A percentile compares a stretch with the other conserved stretches of the same genome.
phyloP scores from a whole-genome alignment of 1,140 invertebrate genomes.

The Rhynchophorus ferrugineus region DNA sequence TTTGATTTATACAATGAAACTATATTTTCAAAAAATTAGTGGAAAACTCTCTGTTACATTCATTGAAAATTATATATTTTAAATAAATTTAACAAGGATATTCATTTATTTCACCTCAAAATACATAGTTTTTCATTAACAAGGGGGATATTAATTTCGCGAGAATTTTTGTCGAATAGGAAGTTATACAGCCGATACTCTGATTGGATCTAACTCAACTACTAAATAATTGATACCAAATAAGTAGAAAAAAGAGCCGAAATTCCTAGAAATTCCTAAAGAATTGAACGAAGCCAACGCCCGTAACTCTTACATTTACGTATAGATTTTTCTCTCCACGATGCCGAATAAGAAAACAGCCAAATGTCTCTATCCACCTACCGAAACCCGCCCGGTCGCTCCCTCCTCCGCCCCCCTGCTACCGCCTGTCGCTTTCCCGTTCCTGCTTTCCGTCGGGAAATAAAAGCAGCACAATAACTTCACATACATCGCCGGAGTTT shows the following conservation, averaged over 20 bases:
- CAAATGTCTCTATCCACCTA: background rate
- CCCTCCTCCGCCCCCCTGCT: background rate
- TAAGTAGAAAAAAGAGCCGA: background rate
- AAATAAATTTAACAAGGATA: no score
- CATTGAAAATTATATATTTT: no score
- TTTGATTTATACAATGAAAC: no score
- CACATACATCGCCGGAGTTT: constrained; percentile 6
- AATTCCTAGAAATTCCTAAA: background rate
- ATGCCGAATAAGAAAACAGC: background rate
- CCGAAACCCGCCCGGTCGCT: background rate
- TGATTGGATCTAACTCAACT: no score
- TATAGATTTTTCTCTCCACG: background rate
- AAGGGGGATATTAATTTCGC: no score
- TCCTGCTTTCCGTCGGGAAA: background rate
- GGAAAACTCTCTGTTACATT: no score
- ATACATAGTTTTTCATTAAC: no score
- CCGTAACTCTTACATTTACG: background rate
- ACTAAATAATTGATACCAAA: no score
- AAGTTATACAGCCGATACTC: no score
- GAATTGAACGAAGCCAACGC: background rate
- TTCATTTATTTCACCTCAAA: no score
- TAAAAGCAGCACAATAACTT: background rate
- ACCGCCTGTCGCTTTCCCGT: background rate
- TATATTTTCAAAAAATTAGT: no score
- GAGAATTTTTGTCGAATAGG: no score